Base-by-base conservation (phyloP, 2,888 invertebrate species). In the Sipha maydis region DNA sequence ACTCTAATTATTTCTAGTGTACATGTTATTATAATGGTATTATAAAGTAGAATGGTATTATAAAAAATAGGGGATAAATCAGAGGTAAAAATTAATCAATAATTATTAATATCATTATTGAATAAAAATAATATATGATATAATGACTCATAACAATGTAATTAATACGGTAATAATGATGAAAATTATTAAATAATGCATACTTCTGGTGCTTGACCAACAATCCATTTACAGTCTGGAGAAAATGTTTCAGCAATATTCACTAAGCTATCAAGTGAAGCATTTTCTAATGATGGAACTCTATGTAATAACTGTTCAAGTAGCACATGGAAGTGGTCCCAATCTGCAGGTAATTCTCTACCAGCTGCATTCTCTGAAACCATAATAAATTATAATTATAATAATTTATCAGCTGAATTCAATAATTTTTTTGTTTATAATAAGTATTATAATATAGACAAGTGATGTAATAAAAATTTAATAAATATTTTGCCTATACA, bases 181-280 rank as follows among this genome's bases (percentile, higher is more conserved):
- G 34, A 41, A 76, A 48, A 21, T 4, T 76, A 67, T 25, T 48
- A 67, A 41, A 80, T 21, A 76, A 61, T 54, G 90, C 91, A 91
- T 91, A 97, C 96, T 94, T 99, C 98, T 0, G 98, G 96, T 5
- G 97, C 95, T 93, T 98, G 97, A 0, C 99, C 99, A 0, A 99
- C 94, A 85, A 99, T 96, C 96, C 98, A 97, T 91, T 96, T 97
- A 92, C 98, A 97, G 92, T 99, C 99, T 0, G 99, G 98, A 8
- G 98, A 98, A 92, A 99, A 99, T 3, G 97, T 97, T 92, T 99
- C 99, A 0, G 98, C 95, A 0, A 97, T 96, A 91, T 98, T 98
- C 91, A 95, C 95, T 25, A 99, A 93, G 90, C 95, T 95, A 90
- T 97, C 96, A 28, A 98, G 93, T 17, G 94, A 93, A 0, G 96